Conservation (phyloP, 2,113 vertebrate genomes). For the Leuciscus idus region DNA sequence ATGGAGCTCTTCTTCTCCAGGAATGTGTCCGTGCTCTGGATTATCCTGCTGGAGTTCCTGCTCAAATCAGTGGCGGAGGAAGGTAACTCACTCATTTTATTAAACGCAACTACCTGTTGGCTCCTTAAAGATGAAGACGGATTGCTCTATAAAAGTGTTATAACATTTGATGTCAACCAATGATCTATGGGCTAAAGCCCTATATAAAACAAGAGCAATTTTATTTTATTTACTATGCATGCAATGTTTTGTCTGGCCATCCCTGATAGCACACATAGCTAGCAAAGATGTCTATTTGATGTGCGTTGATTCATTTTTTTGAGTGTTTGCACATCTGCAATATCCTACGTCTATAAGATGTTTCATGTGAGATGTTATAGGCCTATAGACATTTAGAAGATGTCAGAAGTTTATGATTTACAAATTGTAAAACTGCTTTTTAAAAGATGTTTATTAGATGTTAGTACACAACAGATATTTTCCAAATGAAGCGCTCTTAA, state of each 20-base stretch:
- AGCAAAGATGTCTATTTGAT: too few species aligned
- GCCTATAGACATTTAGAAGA: too few species aligned
- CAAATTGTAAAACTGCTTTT: too few species aligned
- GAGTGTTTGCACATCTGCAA: too few species aligned
- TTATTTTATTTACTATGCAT: background rate
- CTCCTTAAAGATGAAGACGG: background rate
- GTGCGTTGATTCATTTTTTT: too few species aligned
- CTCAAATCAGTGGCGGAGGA: slow-evolving; percentile 70
- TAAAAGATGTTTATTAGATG: too few species aligned
- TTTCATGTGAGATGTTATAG: too few species aligned
- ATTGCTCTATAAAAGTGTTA: background rate
- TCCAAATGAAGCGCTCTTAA: too few species aligned
- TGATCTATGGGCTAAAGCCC: background rate
- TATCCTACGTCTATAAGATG: too few species aligned
- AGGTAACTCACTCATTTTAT: slow-evolving; percentile 59
- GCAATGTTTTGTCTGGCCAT: background rate
- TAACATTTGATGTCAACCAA: background rate
- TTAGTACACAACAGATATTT: too few species aligned
- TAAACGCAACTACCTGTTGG: slow-evolving; percentile 47
- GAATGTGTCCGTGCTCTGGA: slow-evolving; percentile 65
- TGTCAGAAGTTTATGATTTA: too few species aligned
- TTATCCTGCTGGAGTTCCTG: slow-evolving; percentile 63
- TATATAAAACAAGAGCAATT: background rate
- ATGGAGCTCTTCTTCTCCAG: slow-evolving; percentile 72
- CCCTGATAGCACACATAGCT: too few species aligned